Conservation (phyloP, 2,797 vertebrate genomes). For the Novumbra hubbsi region DNA sequence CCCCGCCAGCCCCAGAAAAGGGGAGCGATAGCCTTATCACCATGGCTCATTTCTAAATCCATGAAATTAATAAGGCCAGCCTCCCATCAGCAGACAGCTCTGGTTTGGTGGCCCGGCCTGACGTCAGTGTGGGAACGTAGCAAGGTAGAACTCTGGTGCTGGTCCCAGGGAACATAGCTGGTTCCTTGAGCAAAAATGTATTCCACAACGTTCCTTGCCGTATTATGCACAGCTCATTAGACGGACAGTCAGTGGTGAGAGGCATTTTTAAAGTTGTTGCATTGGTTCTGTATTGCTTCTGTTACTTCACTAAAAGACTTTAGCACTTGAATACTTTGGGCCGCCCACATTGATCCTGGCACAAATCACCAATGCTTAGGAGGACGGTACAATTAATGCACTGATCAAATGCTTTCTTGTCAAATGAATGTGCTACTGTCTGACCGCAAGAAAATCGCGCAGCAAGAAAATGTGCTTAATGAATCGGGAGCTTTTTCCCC, state of each 20-base stretch:
- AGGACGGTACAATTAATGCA: too few relatives aligned
- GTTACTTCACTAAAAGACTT: too few relatives aligned
- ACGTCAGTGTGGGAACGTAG: conserved; percentile 11
- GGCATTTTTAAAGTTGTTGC: too few relatives aligned
- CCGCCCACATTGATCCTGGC: too few relatives aligned
- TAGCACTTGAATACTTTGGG: too few relatives aligned
- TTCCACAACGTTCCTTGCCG: not conserved
- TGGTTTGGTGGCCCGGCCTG: conserved; percentile 34
- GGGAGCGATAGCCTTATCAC: conserved; percentile 71
- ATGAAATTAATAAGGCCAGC: conserved; percentile 75
- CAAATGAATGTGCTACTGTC: too few relatives aligned
- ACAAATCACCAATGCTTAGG: too few relatives aligned
- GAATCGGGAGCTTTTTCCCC: too few relatives aligned
- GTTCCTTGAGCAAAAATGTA: not conserved
- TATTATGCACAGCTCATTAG: not conserved
- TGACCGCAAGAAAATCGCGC: too few relatives aligned
- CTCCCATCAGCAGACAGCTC: conserved; percentile 47
- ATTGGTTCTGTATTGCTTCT: too few relatives aligned
- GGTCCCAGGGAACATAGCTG: not conserved
- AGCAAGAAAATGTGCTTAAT: too few relatives aligned
- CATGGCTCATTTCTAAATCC: conserved; percentile 74
- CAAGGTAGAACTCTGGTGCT: not conserved
- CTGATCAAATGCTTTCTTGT: too few relatives aligned
- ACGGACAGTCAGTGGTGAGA: not conserved
- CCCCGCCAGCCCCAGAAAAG: conserved; percentile 66